These are phyloP conservation scores for Pimpla rufipes DNA, from an alignment of 2,888 invertebrate genomes.

Conservation along the genomic window DNA sequence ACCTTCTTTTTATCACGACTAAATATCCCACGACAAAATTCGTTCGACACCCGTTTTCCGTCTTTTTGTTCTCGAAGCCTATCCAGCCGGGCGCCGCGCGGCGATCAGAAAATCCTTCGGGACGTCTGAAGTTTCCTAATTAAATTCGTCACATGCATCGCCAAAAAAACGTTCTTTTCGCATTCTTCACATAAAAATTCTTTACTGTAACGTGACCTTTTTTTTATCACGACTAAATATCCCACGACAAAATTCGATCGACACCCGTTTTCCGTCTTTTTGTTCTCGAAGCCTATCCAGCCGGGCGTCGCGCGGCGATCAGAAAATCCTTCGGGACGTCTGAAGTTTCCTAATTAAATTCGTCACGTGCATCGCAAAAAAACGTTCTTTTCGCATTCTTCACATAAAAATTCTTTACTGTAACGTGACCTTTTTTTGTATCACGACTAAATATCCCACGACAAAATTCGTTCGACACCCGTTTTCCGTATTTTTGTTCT, in stretches of 20 bases:
- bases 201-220: too few species aligned
- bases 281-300: conserved; percentile 16
- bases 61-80: conserved; percentile 18
- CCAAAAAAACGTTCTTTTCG: neutral
- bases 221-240: too few species aligned
- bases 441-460: too few species aligned
- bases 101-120: conserved; percentile 8
- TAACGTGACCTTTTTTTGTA: too few species aligned
- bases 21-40: too few species aligned
- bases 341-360: conserved; percentile 36
- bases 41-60: neutral
- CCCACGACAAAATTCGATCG: too few species aligned
- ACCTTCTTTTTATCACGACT: too few species aligned
- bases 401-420: too few species aligned
- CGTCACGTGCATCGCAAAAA: neutral
- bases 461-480: too few species aligned
- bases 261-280: neutral
- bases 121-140: conserved; percentile 15
- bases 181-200: too few species aligned
- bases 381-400: too few species aligned
- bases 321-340: neutral
- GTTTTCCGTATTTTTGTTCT: neutral
- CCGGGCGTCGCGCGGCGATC: neutral
- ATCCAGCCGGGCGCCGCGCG: neutral
- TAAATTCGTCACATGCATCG: conserved; percentile 23